Base-by-base conservation (phyloP, 2,888 invertebrate genomes). In the Scrobipalpa atriplicella region DNA sequence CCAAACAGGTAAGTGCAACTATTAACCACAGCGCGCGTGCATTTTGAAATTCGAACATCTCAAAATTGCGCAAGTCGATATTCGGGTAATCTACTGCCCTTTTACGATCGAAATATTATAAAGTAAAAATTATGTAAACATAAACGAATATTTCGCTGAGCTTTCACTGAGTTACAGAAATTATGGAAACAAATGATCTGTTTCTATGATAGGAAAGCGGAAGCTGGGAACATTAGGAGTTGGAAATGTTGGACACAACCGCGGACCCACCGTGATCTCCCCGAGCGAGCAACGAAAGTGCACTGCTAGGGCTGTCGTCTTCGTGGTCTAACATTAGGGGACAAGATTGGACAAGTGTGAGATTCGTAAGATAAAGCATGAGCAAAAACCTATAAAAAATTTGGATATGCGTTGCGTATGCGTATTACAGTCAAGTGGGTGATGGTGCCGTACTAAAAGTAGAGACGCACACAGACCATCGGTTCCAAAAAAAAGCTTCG, bases 241-340 rank as follows among this genome's bases (percentile, higher is more conserved):
- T 58, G 38, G 58, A 38, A 29, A 29, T 29, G 29, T 29, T 29
- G 29, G 29, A 29, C 29, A 56, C 38, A 65, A 63, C 21, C 56
- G 18, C 29, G 13, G 51, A 56, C 13, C 29, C 56, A 64, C 62
- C 64, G 64, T 67, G 67, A 67, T 64, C 69, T 58, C 66, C 62
- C 61, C 52, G 18, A 65, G 61, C 64, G 18, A 21, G 9, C 61
- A 19, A 62, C n/a, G 62, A 62, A 62, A 62, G 29, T 29, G 58
- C 58, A 2, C 10, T 13, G 13, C n/a, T 10, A 38, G 58, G 58
- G 58, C n/a, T 58, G 58, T 47, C 9, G 29, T 29, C 29, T 3
- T 29, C n/a, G n/a, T n/a, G n/a, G n/a, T n/a, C n/a, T n/a, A n/a
- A n/a, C n/a, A n/a, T n/a, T n/a, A n/a, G n/a, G n/a, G n/a, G n/a